phyloP scores from a whole-genome alignment of 2,888 invertebrate species.

The Uropetala carovei region DNA sequence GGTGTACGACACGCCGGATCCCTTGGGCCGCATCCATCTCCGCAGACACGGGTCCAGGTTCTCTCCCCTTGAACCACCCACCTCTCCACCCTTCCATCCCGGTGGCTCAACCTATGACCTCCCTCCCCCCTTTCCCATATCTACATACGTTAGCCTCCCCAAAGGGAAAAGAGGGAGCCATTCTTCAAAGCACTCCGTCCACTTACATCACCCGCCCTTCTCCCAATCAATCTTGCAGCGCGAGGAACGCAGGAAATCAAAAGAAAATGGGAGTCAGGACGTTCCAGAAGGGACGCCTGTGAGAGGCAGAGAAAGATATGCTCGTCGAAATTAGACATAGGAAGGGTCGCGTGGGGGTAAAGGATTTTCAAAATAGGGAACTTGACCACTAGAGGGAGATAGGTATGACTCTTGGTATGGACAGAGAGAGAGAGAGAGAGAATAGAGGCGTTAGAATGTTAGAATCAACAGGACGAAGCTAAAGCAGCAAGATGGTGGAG shows the following conservation, averaged over 20 bases:
- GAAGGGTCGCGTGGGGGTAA: no score
- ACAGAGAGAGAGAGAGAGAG: no score
- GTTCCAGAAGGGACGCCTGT: background rate
- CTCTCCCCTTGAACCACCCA: background rate
- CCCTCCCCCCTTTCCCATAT: background rate
- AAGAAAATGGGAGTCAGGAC: background rate
- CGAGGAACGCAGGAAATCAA: background rate
- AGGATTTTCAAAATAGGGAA: no score
- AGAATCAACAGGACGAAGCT: no score
- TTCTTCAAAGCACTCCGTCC: constrained; percentile 28
- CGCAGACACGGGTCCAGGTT: background rate
- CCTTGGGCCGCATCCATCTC: constrained; percentile 59
- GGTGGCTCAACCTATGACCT: background rate
- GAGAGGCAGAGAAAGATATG: background rate
- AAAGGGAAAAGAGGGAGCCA: background rate
- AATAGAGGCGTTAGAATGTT: no score
- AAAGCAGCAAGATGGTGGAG: no score
- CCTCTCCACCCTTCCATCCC: background rate
- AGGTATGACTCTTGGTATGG: no score
- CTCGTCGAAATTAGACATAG: no score
- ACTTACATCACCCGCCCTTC: background rate
- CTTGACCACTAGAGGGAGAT: no score
- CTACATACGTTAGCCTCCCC: background rate
- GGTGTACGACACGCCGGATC: constrained; percentile 38
- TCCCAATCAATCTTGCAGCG: constrained; percentile 29